Evolutionary conservation across 2,113 vertebrate genomes (phyloP), one percentile per base, ranked within the genome.

Genomic region (Corythoichthys haematopterus): DNA sequence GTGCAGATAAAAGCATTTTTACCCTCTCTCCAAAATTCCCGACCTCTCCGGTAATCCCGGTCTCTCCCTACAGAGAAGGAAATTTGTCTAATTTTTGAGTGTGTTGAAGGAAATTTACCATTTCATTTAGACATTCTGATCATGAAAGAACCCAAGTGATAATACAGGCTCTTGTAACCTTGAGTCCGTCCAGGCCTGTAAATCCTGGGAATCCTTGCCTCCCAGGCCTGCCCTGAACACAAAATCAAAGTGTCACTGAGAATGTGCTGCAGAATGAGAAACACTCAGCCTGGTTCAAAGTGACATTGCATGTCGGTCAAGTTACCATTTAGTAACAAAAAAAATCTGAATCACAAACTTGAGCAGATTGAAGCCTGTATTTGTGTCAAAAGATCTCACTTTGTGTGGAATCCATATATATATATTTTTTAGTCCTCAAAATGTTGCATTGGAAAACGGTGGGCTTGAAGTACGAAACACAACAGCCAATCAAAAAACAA

Each of bases 21-120:
- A 99, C 97, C 97, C 93, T 94, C 66, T 99, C 95, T 37, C 96
- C 97, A 85, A 94, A 82, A 68, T 92, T 94, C 65, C 97, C 97
- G 1, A 93, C 92, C 65, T 92, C 92, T 65, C 96, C 97, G 40
- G 85, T 84, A 74, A 93, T 85, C 58, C 96, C 97, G 48, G 90
- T 92, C 81, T 98, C 95, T 4, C 96, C 97, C 97, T 98, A 85
- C 58, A 87, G 80, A 69, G 84, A 74, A 88, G 73, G 57, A 79
- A 80, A 80, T 67, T 64, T 65, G 53, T 76, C 73, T 20, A 11
- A 13, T 62, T 33, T 50, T 76, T 81, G 75, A 57, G 36, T 46
- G 77, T 62, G 71, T 76, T 79, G 65, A 60, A 13, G 10, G 59
- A 64, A 59, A 73, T 85, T 88, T 84, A 82, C 77, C 76, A 84